Conservation (phyloP, 1,140 invertebrate genomes). For the Neuroterus valhalla region DNA sequence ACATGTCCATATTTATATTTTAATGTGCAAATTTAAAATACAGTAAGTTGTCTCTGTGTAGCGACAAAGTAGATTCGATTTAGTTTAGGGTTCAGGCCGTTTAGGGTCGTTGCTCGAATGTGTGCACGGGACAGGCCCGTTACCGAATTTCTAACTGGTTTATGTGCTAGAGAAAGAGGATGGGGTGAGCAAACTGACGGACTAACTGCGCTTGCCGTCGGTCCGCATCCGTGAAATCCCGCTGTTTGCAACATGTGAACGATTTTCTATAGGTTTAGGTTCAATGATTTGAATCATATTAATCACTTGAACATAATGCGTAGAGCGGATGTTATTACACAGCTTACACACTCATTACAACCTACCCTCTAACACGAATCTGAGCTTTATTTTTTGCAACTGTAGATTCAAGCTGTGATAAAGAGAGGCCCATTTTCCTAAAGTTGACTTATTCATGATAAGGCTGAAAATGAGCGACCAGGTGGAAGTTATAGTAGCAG, state of each 20-base stretch:
- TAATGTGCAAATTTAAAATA: neutral
- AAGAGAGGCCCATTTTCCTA: too few relatives aligned
- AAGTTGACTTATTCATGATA: too few relatives aligned
- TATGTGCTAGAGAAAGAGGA: neutral
- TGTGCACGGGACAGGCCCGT: slow-evolving; percentile 59
- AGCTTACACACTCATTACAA: too few relatives aligned
- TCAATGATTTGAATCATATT: too few relatives aligned
- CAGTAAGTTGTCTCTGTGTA: neutral
- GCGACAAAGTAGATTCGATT: neutral
- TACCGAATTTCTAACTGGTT: neutral
- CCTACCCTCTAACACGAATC: too few relatives aligned
- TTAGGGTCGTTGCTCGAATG: slow-evolving; percentile 38
- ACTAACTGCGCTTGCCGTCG: neutral
- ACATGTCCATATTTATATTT: neutral
- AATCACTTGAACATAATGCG: too few relatives aligned
- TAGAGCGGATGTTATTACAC: too few relatives aligned
- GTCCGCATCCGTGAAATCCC: neutral
- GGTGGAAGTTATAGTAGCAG: too few relatives aligned
- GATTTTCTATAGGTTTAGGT: too few relatives aligned
- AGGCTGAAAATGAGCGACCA: too few relatives aligned
- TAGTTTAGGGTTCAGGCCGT: slow-evolving; percentile 4
- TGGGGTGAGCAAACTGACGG: neutral
- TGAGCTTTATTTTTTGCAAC: too few relatives aligned
- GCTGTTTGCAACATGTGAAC: neutral
- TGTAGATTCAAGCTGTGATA: too few relatives aligned